Evolutionary conservation across 2,113 vertebrate genomes (phyloP).

Genomic region (Cebus imitator): DNA sequence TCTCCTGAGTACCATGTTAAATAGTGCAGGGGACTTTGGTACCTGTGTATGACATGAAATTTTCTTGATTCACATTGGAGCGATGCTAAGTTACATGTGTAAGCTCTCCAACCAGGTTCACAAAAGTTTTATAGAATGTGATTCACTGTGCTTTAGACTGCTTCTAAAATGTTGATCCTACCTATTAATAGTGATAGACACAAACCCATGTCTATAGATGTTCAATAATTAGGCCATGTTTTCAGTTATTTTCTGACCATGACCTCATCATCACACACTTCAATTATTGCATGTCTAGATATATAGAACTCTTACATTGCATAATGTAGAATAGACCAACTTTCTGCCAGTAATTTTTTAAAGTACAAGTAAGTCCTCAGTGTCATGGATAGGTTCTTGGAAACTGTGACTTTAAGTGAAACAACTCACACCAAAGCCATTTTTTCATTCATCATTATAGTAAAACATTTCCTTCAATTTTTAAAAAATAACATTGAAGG

Average conservation of each 20-base stretch:
- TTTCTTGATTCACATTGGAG: background rate
- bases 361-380: background rate
- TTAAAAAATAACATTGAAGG: background rate
- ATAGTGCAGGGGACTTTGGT: background rate
- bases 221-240: constrained; percentile 1
- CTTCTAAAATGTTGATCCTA: background rate
- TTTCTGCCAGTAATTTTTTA: constrained; percentile 26
- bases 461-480: background rate
- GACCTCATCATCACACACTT: background rate
- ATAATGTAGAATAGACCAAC: background rate
- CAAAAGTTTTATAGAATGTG: background rate
- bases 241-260: background rate
- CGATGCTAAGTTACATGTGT: constrained; percentile 1
- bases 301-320: background rate
- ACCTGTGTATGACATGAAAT: constrained; percentile 4
- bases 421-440: background rate
- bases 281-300: background rate
- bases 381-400: background rate
- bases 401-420: background rate
- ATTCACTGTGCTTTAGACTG: constrained; percentile 8
- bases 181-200: background rate
- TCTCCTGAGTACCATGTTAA: constrained; percentile 16
- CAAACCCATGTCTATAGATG: background rate
- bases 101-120: background rate
- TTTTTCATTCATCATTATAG: background rate